A percentile compares a stretch with the other conserved stretches of the same genome.
Conservation (phyloP, 2,113 vertebrate genomes). For the Lophura nycthemera region DNA sequence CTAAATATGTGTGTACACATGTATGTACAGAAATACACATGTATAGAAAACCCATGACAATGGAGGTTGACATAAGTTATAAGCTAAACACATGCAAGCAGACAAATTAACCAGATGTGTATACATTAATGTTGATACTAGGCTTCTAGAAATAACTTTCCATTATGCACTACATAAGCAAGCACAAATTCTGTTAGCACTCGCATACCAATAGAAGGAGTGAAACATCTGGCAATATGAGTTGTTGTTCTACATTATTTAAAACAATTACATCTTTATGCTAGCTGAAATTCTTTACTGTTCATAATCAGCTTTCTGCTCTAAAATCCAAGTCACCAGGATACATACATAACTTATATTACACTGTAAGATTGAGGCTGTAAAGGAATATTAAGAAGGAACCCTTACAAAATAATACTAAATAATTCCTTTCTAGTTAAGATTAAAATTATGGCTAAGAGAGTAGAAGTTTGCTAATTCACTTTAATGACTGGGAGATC, state of each 20-base stretch:
- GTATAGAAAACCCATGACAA: neutral
- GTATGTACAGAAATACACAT: neutral
- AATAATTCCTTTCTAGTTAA: conserved; percentile 65
- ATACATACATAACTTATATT: conserved; percentile 15
- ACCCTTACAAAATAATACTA: conserved; percentile 25
- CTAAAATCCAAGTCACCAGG: conserved; percentile 32
- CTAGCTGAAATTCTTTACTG: conserved; percentile 28
- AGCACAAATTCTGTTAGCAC: neutral
- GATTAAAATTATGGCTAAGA: conserved; percentile 49
- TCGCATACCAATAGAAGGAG: neutral
- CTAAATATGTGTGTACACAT: neutral
- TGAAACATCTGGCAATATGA: neutral
- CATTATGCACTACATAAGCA: neutral
- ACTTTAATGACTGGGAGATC: conserved; percentile 55
- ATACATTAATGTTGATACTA: neutral
- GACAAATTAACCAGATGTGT: neutral
- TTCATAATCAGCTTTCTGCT: conserved; percentile 6
- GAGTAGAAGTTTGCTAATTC: conserved; percentile 59
- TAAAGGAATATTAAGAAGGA: conserved; percentile 45
- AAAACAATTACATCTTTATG: conserved; percentile 26
- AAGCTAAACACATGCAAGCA: neutral
- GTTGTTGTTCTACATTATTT: conserved; percentile 14
- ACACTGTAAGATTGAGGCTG: neutral
- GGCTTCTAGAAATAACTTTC: neutral
- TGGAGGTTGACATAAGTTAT: neutral